Evolutionary conservation across 2,797 vertebrate species (phyloP).

Genomic region (Gila robusta): DNA sequence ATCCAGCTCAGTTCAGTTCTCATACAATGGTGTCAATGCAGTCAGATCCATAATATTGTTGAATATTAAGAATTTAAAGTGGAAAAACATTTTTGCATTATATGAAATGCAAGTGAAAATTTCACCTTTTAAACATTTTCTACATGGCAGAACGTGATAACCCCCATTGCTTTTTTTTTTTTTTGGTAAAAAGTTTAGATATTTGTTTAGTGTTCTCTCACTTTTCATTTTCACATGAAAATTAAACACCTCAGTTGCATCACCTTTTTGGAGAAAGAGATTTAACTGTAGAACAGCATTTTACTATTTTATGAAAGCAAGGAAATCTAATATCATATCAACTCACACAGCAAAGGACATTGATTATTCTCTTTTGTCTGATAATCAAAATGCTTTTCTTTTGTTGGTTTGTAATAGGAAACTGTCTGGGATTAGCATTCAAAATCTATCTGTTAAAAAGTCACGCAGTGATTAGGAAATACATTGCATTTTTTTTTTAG

Average conservation of each 20-base stretch:
- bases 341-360: constrained; percentile 68
- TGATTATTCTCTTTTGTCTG: constrained; percentile 65
- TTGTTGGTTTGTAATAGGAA: constrained; percentile 66
- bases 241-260: constrained; percentile 34
- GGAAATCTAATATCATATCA: constrained; percentile 73
- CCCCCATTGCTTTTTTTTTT: not conserved
- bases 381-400: constrained; percentile 73
- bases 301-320: constrained; percentile 62
- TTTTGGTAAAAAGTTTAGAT: not conserved
- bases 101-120: not conserved
- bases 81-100: not conserved
- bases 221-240: constrained; percentile 39
- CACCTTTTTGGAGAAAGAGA: constrained; percentile 30
- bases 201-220: constrained; percentile 23
- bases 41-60: no score
- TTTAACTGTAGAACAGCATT: constrained; percentile 38
- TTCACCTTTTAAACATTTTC: not conserved
- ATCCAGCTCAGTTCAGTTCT: no score
- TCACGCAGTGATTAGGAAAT: no score
- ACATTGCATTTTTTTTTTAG: not conserved
- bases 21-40: no score
- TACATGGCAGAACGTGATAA: not conserved
- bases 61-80: not conserved
- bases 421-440: constrained; percentile 76
- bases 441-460: constrained; percentile 60